These are phyloP conservation scores for Balaenoptera acutorostrata DNA, from an alignment of 2,113 vertebrate genomes.

Conservation along the genomic window DNA sequence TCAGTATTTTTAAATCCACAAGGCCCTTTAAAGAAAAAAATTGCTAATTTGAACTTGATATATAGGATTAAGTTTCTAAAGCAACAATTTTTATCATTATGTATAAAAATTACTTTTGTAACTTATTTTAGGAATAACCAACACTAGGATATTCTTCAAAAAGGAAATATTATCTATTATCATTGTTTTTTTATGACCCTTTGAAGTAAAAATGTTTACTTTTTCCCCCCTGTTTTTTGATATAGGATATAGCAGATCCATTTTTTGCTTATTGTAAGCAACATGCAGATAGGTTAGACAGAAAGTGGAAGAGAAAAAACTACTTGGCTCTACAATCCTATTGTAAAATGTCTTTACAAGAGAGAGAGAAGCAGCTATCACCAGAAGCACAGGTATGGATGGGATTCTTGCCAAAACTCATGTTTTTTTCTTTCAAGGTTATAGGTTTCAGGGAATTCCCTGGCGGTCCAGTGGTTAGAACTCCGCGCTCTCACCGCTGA, in stretches of 20 bases:
- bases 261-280: slow-evolving; percentile 99
- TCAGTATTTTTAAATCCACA: neutral
- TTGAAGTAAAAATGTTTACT: slow-evolving; percentile 22
- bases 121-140: slow-evolving; percentile 30
- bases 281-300: slow-evolving; percentile 97
- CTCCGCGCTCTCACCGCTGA: accelerated
- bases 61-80: slow-evolving; percentile 5
- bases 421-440: neutral
- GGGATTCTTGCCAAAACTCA: neutral
- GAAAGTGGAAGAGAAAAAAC: slow-evolving; percentile 99
- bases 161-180: neutral
- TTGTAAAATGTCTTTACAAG: slow-evolving; percentile 96
- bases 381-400: slow-evolving; percentile 94
- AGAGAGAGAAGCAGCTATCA: slow-evolving; percentile 95
- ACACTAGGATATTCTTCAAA: neutral
- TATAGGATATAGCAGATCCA: slow-evolving; percentile 98
- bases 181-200: neutral
- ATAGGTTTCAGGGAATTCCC: neutral
- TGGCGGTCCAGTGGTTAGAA: neutral
- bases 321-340: slow-evolving; percentile 99
- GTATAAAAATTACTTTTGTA: neutral
- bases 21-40: neutral
- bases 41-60: neutral
- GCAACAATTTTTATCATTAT: neutral
- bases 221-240: slow-evolving; percentile 41